Conservation (phyloP, 2,113 vertebrate species). For the Polyodon spathula region DNA sequence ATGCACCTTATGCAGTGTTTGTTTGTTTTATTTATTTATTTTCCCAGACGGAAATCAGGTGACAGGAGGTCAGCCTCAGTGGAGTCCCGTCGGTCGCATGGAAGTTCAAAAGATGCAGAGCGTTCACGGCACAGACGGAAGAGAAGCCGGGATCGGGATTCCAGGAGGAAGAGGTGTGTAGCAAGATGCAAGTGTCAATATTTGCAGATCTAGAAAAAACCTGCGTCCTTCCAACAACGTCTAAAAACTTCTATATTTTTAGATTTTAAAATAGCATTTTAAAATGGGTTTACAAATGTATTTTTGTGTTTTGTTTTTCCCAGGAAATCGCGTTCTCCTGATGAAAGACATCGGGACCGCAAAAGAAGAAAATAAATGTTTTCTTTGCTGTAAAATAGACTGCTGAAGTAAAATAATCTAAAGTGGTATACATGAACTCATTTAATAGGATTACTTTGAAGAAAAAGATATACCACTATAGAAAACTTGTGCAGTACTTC, state of each 20-base stretch:
- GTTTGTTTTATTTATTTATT: neutral
- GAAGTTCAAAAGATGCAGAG: slow-evolving; percentile 48
- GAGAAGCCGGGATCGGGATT: slow-evolving; percentile 53
- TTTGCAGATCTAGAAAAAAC: too few relatives aligned
- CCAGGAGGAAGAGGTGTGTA: slow-evolving; percentile 38
- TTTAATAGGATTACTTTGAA: too few relatives aligned
- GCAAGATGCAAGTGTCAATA: neutral
- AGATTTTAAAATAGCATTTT: neutral
- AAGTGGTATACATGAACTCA: too few relatives aligned
- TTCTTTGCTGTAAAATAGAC: too few relatives aligned
- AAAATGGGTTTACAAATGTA: slow-evolving; percentile 8
- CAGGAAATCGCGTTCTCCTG: slow-evolving; percentile 65
- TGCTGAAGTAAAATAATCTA: too few relatives aligned
- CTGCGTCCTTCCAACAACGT: too few relatives aligned
- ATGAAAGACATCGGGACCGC: slow-evolving; percentile 58
- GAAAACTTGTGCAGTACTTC: too few relatives aligned
- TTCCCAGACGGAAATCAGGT: slow-evolving; percentile 26
- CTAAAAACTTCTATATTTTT: too few relatives aligned
- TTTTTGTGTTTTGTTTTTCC: slow-evolving; percentile 11
- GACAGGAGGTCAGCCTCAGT: slow-evolving; percentile 59
- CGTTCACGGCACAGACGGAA: slow-evolving; percentile 44
- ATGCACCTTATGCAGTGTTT: neutral
- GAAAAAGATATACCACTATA: too few relatives aligned
- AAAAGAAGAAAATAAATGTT: slow-evolving; percentile 62
- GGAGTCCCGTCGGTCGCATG: slow-evolving; percentile 62